These are phyloP conservation scores for Lepas anatifera DNA, from an alignment of 2,888 invertebrate genomes.

Conservation along the genomic window DNA sequence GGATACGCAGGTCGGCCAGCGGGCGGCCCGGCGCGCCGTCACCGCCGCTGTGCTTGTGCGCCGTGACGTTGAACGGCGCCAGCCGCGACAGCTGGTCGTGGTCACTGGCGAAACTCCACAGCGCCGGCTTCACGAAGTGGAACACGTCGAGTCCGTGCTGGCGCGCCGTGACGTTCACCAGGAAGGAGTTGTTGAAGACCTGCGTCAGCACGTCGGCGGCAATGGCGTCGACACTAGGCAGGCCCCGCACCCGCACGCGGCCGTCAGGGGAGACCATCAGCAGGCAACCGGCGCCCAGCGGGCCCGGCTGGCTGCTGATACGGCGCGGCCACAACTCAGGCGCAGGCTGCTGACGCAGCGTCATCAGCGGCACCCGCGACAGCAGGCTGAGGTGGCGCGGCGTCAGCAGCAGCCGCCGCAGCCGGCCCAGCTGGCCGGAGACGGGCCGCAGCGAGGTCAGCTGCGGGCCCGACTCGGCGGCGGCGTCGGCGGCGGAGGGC, in stretches of 20 bases:
- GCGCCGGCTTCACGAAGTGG: conserved; percentile 83
- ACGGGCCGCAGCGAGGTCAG: conserved; percentile 45
- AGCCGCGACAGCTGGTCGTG: conserved; percentile 76
- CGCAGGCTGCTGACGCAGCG: conserved; percentile 56
- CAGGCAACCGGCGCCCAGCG: conserved; percentile 63
- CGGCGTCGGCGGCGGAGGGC: conserved; percentile 42
- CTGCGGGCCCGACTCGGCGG: conserved; percentile 40
- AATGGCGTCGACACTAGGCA: conserved; percentile 78
- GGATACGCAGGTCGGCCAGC: conserved; percentile 59
- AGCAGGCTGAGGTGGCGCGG: conserved; percentile 71
- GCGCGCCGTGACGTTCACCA: conserved; percentile 59
- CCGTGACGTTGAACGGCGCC: conserved; percentile 81
- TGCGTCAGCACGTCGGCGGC: conserved; percentile 85
- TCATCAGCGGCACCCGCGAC: conserved; percentile 68
- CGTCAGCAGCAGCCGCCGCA: conserved; percentile 48
- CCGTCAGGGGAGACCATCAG: conserved; percentile 68
- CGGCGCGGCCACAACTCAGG: conserved; percentile 41
- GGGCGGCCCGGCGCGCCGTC: conserved; percentile 24
- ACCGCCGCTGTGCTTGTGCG: conserved; percentile 65
- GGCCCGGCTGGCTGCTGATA: conserved; percentile 22
- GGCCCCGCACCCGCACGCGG: conserved; percentile 70
- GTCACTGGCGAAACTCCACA: conserved; percentile 49
- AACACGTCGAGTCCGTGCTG: conserved; percentile 48
- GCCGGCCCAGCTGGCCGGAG: conserved; percentile 27
- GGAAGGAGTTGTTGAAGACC: conserved; percentile 76